Conservation (phyloP, 2,113 vertebrate genomes). For the Mohoua ochrocephala region DNA sequence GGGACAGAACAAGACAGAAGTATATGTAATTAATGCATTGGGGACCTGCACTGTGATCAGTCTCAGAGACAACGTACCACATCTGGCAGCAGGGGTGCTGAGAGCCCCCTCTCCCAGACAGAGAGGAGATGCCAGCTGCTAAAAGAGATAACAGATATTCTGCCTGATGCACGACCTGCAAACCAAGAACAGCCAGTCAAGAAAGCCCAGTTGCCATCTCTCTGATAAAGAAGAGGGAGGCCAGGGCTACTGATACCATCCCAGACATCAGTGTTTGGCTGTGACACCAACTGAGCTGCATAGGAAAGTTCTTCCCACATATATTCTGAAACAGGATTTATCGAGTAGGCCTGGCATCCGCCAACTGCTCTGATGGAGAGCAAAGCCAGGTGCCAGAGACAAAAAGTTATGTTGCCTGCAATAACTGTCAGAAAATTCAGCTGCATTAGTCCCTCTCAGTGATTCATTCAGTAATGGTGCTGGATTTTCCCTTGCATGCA, state of each 20-base stretch:
- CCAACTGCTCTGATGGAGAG: background rate
- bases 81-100: too few relatives aligned
- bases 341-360: background rate
- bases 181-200: background rate
- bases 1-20: background rate
- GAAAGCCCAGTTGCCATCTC: background rate
- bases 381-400: background rate
- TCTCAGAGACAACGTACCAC: background rate
- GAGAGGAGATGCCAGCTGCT: background rate
- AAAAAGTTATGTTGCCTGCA: background rate
- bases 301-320: background rate
- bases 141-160: background rate
- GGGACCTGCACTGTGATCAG: background rate
- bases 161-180: background rate
- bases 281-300: background rate
- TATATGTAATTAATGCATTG: background rate
- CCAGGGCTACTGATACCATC: background rate
- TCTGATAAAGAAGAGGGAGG: background rate
- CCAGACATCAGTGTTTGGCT: fast-evolving
- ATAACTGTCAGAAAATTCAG: background rate
- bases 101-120: background rate
- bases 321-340: background rate
- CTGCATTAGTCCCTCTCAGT: background rate
- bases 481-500: background rate
- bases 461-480: background rate